Conservation (phyloP, 2,113 vertebrate species). For the Rostratula benghalensis region DNA sequence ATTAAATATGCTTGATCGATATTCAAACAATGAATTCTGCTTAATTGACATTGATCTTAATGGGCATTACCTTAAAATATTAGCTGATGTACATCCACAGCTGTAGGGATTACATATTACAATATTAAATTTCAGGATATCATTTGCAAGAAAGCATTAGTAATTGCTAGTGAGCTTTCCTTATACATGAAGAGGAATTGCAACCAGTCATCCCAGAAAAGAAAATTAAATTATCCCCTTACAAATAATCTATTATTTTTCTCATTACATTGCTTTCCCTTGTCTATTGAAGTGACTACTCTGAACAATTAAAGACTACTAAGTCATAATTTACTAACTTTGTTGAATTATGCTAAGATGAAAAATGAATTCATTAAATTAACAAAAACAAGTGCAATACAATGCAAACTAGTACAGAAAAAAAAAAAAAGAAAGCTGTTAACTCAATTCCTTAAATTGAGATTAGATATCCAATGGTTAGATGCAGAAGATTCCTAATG, state of each 20-base stretch:
- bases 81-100: neutral
- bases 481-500: neutral
- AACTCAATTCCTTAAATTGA: neutral
- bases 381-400: neutral
- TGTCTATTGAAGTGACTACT: neutral
- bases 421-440: neutral
- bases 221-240: conserved; percentile 7
- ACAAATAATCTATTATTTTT: conserved; percentile 18
- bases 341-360: neutral
- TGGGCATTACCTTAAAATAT: conserved; percentile 61
- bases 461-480: neutral
- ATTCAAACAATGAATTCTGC: conserved; percentile 47
- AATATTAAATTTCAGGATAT: conserved; percentile 45
- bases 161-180: neutral
- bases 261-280: neutral
- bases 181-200: conserved; percentile 30
- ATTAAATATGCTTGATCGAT: conserved; percentile 68
- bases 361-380: neutral
- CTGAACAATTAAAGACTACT: conserved; percentile 15
- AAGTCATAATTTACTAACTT: conserved; percentile 10
- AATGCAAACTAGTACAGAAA: neutral
- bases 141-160: conserved; percentile 9
- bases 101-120: conserved; percentile 31
- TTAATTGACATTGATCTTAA: conserved; percentile 64
- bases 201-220: neutral